Conservation (phyloP, 2,113 vertebrate species). For the Semnornis frantzii region DNA sequence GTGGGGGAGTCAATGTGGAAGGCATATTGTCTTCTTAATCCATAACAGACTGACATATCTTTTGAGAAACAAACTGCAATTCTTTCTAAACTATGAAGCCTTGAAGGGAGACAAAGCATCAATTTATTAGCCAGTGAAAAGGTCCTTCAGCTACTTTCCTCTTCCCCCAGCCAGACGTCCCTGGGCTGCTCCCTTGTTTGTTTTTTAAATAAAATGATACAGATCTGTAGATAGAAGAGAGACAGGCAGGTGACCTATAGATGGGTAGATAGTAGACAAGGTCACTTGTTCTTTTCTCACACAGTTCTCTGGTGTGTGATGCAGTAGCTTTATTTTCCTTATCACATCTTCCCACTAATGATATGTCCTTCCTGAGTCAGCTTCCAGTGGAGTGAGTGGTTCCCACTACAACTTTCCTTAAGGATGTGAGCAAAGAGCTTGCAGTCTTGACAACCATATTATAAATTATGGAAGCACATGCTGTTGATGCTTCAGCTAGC, state of each 20-base stretch:
- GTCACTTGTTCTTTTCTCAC: not conserved
- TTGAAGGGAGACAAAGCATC: not conserved
- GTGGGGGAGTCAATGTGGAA: not conserved
- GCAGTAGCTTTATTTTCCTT: not conserved
- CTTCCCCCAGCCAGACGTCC: not conserved
- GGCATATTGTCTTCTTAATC: slow-evolving; percentile 43
- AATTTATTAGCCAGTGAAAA: slow-evolving; percentile 1
- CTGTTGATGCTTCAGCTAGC: not conserved
- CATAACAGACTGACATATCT: not conserved
- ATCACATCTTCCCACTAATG: not conserved
- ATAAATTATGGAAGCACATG: not conserved
- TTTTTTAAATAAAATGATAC: not conserved
- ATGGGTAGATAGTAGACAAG: not conserved
- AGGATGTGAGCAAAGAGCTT: not conserved
- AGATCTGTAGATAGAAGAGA: not conserved
- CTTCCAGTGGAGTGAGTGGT: not conserved
- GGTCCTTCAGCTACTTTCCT: not conserved
- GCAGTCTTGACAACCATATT: not conserved
- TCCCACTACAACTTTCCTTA: not conserved
- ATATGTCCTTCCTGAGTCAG: not conserved
- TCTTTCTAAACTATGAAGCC: slow-evolving; percentile 2
- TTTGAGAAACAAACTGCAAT: slow-evolving; percentile 35
- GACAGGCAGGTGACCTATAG: not conserved
- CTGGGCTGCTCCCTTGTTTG: not conserved
- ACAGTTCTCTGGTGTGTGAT: not conserved